Conservation (phyloP, 2,888 invertebrate species). For the Spatulosminthurus flaviceps region DNA sequence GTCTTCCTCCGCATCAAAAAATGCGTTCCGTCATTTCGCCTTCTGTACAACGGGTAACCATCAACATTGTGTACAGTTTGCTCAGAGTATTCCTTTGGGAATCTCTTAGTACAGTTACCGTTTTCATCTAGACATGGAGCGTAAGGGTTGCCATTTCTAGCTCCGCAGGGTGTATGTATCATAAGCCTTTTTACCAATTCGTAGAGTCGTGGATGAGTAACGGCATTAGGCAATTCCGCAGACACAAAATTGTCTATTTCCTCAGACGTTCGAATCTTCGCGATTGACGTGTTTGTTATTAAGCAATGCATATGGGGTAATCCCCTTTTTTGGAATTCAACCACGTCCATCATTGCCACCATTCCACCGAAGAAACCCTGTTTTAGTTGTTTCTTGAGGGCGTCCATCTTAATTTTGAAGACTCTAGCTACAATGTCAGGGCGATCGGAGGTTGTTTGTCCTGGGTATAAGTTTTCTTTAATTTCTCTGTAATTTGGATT, state of each 20-base stretch:
- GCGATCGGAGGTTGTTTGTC: conserved; percentile 64
- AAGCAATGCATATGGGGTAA: conserved; percentile 31
- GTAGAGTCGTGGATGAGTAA: conserved; percentile 50
- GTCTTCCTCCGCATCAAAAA: no score
- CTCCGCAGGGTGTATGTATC: conserved; percentile 61
- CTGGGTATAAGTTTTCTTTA: conserved; percentile 62
- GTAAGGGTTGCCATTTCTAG: conserved; percentile 58
- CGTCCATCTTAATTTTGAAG: conserved; percentile 64
- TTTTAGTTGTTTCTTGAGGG: conserved; percentile 30
- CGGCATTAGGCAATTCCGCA: conserved; percentile 61
- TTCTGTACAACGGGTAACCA: conserved; percentile 64
- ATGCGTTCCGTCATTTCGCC: background rate
- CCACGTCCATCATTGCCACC: conserved; percentile 52
- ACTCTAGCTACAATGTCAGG: conserved; percentile 66
- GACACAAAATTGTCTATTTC: conserved; percentile 59
- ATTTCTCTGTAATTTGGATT: conserved; percentile 49
- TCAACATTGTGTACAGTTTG: conserved; percentile 64
- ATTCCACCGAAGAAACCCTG: conserved; percentile 18
- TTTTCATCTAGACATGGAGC: no score
- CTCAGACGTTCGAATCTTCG: conserved; percentile 24
- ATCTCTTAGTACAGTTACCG: conserved; percentile 58
- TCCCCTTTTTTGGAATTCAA: conserved; percentile 63
- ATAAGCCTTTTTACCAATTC: conserved; percentile 54
- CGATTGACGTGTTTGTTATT: background rate
- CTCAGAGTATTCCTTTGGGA: conserved; percentile 62